Evolutionary conservation across 2,888 invertebrate species (phyloP).

Genomic region (Athripsodes cinereus): DNA sequence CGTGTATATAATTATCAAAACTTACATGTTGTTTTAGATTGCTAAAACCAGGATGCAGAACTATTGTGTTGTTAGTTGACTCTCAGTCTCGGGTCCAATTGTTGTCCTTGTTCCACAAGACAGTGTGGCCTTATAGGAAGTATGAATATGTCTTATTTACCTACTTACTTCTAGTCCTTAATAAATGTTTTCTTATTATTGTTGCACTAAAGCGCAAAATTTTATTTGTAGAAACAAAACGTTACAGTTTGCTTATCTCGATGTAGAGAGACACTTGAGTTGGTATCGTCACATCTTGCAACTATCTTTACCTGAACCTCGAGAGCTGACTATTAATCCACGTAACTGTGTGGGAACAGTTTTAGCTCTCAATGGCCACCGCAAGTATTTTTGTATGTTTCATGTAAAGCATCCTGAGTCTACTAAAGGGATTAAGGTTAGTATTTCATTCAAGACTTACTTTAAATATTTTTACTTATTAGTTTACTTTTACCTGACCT

Average conservation of each 20-base stretch:
- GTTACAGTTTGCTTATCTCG: constrained; percentile 88
- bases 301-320: constrained; percentile 75
- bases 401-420: constrained; percentile 92
- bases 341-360: constrained; percentile 97
- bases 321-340: constrained; percentile 85
- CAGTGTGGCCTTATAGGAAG: constrained; percentile 95
- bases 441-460: too few species aligned
- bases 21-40: too few species aligned
- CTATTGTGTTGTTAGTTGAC: constrained; percentile 86
- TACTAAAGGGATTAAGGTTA: constrained; percentile 60
- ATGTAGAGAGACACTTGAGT: constrained; percentile 83
- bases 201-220: neutral
- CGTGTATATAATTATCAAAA: too few species aligned
- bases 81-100: constrained; percentile 79
- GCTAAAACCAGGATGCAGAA: constrained; percentile 91
- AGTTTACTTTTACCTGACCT: too few species aligned
- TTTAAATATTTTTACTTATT: too few species aligned
- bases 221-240: constrained; percentile 81
- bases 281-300: constrained; percentile 93
- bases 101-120: constrained; percentile 85
- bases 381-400: constrained; percentile 98
- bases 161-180: too few species aligned
- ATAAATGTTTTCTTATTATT: neutral
- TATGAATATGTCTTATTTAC: constrained; percentile 40
- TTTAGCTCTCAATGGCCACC: constrained; percentile 89